Percentiles rank a stretch among this genome's conserved stretches.
Evolutionary conservation across 2,797 vertebrate genomes (phyloP).

Genomic region (Scyliorhinus canicula): DNA sequence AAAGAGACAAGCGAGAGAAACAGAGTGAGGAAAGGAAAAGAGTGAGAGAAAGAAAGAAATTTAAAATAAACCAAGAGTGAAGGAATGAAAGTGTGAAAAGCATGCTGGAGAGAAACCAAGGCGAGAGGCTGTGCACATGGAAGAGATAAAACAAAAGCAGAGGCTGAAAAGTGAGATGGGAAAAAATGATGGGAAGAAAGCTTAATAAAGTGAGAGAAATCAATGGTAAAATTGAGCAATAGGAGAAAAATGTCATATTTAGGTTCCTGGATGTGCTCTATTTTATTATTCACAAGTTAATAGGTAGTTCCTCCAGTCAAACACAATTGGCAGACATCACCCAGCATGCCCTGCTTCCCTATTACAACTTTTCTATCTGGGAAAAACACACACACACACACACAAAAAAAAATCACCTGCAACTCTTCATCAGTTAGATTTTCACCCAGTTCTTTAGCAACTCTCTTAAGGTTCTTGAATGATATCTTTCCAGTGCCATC

Average conservation of each 20-base stretch:
- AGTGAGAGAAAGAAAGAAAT: neutral
- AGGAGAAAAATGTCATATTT: neutral
- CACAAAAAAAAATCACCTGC: conserved; percentile 61
- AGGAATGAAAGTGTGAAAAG: neutral
- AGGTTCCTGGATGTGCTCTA: neutral
- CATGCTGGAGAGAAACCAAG: neutral
- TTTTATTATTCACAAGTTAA: neutral
- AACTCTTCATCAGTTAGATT: conserved; percentile 86
- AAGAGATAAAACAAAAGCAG: neutral
- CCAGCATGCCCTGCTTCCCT: neutral
- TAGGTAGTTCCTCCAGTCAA: too few species aligned
- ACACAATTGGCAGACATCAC: neutral
- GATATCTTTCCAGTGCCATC: conserved; percentile 86
- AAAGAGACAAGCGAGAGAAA: neutral
- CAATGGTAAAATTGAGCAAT: neutral
- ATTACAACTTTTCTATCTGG: neutral
- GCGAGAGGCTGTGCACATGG: neutral
- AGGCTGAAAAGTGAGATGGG: neutral
- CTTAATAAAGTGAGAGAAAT: neutral
- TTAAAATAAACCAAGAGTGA: neutral
- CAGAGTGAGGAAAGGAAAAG: neutral
- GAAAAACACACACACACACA: neutral
- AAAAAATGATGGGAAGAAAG: neutral
- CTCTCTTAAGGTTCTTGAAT: conserved; percentile 85
- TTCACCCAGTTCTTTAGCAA: conserved; percentile 86